Base-by-base conservation (phyloP, 2,797 vertebrate species). In the Xyrichtys novacula region DNA sequence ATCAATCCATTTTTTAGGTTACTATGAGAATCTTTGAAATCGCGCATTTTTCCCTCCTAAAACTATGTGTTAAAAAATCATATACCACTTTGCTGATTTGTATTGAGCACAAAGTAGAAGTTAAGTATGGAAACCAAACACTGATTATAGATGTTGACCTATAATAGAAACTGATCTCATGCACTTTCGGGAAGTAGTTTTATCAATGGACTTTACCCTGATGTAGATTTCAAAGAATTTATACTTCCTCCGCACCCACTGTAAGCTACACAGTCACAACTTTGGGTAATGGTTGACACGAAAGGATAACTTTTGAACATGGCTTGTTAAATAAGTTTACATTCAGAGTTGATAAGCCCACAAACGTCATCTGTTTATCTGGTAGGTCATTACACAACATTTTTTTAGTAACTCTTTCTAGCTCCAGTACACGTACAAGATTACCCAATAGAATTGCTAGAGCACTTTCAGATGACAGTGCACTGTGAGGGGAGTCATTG, bases 401-500 rank as follows among this genome's bases (percentile, higher is more conserved):
- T 1, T 17, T 8, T 40, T 40, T n/a, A 4, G 34, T 48, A 64
- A 61, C 5, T 31, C 10, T 43, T 17, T 10, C n/a, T 0, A 72
- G 4, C 26, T 75, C 1, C 0, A 0, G 10, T 50, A 22, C 5
- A 12, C 17, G 26, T 17, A 23, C 3, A 47, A 43, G 7, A 9
- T 5, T 3, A 25, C 2, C 17, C 14, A 1, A 7, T 32, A 15
- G 17, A 23, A 49, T 1, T 11, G 2, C 14, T 0, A 40, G 0
- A 19, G 43, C 4, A 46, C 52, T 70, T 34, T 28, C 36, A 58
- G 40, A 48, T 54, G 12, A 32, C 60, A 65, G 23, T 32, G 25
- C 4, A 12, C 19, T 54, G 12, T 54, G 10, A 83, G 57, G 57
- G 32, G 17, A 0, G 5, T 14, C 52, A 61, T 77, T 68, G 61